Percentiles rank a stretch among this genome's conserved stretches.
Evolutionary conservation across 2,888 invertebrate species (phyloP).

Genomic region (Heliconius charithonia): DNA sequence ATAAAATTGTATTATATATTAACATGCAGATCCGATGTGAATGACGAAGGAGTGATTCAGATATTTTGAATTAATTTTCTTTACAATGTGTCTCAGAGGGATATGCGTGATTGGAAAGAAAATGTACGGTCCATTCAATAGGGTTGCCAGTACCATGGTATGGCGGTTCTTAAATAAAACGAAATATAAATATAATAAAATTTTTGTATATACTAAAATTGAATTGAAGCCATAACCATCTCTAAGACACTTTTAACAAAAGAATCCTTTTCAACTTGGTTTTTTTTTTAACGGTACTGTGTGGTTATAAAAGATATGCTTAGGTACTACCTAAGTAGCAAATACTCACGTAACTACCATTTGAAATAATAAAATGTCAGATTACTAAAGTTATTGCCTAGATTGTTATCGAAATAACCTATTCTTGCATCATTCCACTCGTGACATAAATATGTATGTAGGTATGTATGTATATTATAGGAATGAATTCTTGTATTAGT

Average conservation of each 20-base stretch:
- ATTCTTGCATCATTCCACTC: neutral
- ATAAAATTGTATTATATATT: conserved; percentile 24
- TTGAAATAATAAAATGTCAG: neutral
- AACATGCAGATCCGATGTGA: conserved; percentile 22
- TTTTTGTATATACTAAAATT: neutral
- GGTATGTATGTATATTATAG: neutral
- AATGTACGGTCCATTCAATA: conserved; percentile 10
- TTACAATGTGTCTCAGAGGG: conserved; percentile 34
- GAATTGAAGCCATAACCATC: neutral
- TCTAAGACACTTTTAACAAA: neutral
- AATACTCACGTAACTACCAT: neutral
- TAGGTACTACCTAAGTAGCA: neutral
- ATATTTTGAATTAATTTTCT: conserved; percentile 29
- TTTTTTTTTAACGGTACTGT: neutral
- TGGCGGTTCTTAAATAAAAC: neutral
- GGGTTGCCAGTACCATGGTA: conserved; percentile 14
- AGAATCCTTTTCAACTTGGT: neutral
- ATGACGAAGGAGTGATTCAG: conserved; percentile 26
- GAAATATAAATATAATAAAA: no score
- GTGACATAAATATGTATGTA: neutral
- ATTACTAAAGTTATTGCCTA: neutral
- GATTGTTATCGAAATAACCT: conserved; percentile 6
- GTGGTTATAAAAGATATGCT: neutral
- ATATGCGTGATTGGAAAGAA: conserved; percentile 32
- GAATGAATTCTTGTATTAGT: neutral